A percentile compares a stretch with the other conserved stretches of the same genome.
Evolutionary conservation across 2,113 vertebrate genomes (phyloP).

Genomic region (Syngnathoides biaculeatus): DNA sequence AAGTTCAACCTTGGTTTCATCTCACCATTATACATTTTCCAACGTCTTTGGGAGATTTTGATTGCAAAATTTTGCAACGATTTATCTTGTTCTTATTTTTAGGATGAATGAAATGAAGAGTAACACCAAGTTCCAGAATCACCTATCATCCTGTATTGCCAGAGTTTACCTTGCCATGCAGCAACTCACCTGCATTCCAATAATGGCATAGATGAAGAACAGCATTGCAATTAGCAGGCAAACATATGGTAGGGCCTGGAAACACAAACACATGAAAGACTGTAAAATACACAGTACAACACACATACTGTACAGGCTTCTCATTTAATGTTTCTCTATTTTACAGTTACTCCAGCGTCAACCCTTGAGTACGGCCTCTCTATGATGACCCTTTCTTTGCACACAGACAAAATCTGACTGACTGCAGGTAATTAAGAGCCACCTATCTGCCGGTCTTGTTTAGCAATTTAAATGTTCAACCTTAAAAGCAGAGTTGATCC

Average conservation of each 20-base stretch:
- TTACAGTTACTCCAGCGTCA: background rate
- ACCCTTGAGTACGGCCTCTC: background rate
- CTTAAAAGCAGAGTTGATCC: constrained; percentile 27
- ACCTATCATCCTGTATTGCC: too few relatives aligned
- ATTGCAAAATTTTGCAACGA: background rate
- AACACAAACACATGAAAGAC: constrained; percentile 17
- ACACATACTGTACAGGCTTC: background rate
- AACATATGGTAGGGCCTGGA: constrained; percentile 91
- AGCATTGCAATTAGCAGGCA: constrained; percentile 97
- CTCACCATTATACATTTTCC: too few relatives aligned
- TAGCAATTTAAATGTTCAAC: constrained; percentile 13
- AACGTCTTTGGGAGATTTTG: too few relatives aligned
- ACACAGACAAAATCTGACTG: constrained; percentile 21
- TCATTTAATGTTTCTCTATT: background rate
- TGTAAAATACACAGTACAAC: background rate
- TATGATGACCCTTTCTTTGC: background rate
- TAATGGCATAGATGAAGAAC: constrained; percentile 98
- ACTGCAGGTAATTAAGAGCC: constrained; percentile 16
- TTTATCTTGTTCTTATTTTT: too few relatives aligned
- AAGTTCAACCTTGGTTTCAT: too few relatives aligned
- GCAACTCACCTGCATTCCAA: constrained; percentile 92
- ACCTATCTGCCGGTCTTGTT: constrained; percentile 27
- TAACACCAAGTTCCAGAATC: too few relatives aligned
- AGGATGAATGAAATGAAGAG: too few relatives aligned
- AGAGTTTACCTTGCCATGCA: background rate